Evolutionary conservation across 2,113 vertebrate genomes (phyloP).

Genomic region (Rhombomys opimus): DNA sequence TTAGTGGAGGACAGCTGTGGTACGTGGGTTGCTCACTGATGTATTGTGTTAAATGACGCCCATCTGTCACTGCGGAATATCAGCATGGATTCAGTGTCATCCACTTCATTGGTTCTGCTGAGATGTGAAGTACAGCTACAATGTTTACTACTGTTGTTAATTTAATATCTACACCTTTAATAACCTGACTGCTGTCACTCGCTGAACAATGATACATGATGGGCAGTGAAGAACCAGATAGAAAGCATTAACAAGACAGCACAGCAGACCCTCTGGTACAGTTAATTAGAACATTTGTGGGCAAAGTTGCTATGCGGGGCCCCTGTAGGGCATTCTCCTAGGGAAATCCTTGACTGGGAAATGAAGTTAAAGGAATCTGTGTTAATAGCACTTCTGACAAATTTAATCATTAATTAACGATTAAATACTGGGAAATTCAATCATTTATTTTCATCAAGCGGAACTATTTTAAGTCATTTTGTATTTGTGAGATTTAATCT

Average conservation of each 20-base stretch:
- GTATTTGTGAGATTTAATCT: conserved; percentile 23
- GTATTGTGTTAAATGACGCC: conserved; percentile 93
- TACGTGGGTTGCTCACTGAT: conserved; percentile 92
- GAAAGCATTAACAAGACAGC: conserved; percentile 86
- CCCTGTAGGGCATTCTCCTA: conserved; percentile 77
- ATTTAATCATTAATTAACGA: conserved; percentile 69
- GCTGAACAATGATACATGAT: conserved; percentile 91
- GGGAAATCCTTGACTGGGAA: conserved; percentile 79
- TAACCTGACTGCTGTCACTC: conserved; percentile 92
- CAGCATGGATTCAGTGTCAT: conserved; percentile 91
- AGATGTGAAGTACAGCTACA: conserved; percentile 90
- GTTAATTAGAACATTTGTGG: conserved; percentile 87
- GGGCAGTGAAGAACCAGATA: conserved; percentile 83
- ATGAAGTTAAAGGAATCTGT: conserved; percentile 63
- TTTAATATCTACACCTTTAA: conserved; percentile 94
- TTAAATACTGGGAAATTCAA: conserved; percentile 69
- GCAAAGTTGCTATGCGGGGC: conserved; percentile 74
- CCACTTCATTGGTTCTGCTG: conserved; percentile 91
- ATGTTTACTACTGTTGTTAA: conserved; percentile 93
- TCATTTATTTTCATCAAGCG: conserved; percentile 66
- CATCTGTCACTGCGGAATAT: conserved; percentile 93
- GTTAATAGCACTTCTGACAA: conserved; percentile 75
- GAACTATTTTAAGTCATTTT: conserved; percentile 53
- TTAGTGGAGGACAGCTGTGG: conserved; percentile 94
- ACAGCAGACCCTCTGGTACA: conserved; percentile 80